Evolutionary conservation across 1,140 invertebrate genomes (phyloP), one percentile per base, ranked within the genome.

Genomic region (Drosophila novamexicana): DNA sequence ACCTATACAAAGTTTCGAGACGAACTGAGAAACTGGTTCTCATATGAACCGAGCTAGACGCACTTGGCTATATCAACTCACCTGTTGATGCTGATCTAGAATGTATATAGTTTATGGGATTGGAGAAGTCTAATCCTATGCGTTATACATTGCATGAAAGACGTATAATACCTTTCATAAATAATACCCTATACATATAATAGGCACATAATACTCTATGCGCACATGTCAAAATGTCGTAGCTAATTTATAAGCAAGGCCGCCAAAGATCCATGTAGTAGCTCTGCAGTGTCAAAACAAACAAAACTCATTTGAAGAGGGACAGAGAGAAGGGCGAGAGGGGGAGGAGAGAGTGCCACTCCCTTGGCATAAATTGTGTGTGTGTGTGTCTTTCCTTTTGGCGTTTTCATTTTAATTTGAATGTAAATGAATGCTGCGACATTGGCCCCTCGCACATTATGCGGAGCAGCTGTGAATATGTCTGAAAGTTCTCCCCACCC

Each of bases 331-430:
- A 12, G 44, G 16, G 8, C 50, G 62, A n/a, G 52, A 44, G 34
- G 40, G 44, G 22, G 40, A 9, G 40, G 45, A 39, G 34, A 7
- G 29, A 32, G 18, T 45, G 36, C 29, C 44, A 56, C 70, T 78
- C 75, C 79, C 82, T 86, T 73, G 83, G 79, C 83, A 86, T 86
- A 86, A 86, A 86, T 86, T 86, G 86, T 47, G 86, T 53, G 68
- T 39, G 22, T 22, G 22, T 29, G 22, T 29, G 39, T 9, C 10
- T 49, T 79, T 62, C 50, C 44, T 71, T 81, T 78, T 75, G 83
- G 78, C 78, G 67, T 85, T 81, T 29, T 88, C 77, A 70, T 88
- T 88, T 88, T 89, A 88, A 88, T 88, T 88, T 88, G 83, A 88
- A 88, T 88, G 83, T 89, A 89, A 88, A 88, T 89, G 80, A 59